Percentiles rank a stretch among this genome's conserved stretches.
These are phyloP conservation scores for Toxonevra muliebris DNA, from an alignment of 2,888 invertebrate species.

Conservation along the genomic window DNA sequence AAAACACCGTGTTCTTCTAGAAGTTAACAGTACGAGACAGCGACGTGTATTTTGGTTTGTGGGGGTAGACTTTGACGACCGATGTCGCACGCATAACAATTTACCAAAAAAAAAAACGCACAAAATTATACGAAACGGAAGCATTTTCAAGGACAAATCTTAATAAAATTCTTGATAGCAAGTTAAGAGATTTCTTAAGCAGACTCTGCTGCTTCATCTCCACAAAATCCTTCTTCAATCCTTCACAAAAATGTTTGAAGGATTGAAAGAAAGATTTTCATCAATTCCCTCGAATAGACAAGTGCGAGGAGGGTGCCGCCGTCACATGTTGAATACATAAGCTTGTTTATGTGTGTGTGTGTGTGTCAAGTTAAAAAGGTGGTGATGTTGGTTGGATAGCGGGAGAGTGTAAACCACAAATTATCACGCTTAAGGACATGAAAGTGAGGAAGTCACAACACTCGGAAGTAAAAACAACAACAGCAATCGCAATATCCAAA, in stretches of 20 bases:
- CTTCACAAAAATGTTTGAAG: not conserved
- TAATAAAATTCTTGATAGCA: slow-evolving; percentile 21
- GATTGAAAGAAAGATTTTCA: not conserved
- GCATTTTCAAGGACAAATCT: slow-evolving; percentile 31
- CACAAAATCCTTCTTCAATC: not conserved
- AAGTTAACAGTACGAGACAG: no score
- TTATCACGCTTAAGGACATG: not conserved
- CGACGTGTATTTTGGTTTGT: no score
- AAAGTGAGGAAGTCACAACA: not conserved
- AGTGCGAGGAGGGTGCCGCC: no score
- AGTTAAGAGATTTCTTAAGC: not conserved
- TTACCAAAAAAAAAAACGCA: no score
- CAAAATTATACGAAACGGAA: no score
- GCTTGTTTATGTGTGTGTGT: not conserved
- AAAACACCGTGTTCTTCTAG: no score
- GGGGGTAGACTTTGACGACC: no score
- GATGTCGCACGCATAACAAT: no score
- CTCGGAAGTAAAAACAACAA: not conserved
- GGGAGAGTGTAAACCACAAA: not conserved
- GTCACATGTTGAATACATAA: not conserved
- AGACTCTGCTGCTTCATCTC: no score
- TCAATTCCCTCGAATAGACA: not conserved
- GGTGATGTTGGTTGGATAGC: no score
- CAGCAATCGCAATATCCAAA: slow-evolving; percentile 1
- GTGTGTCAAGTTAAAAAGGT: not conserved